phyloP scores from a whole-genome alignment of 1,140 invertebrate species.

The Pogonomyrmex barbatus region DNA sequence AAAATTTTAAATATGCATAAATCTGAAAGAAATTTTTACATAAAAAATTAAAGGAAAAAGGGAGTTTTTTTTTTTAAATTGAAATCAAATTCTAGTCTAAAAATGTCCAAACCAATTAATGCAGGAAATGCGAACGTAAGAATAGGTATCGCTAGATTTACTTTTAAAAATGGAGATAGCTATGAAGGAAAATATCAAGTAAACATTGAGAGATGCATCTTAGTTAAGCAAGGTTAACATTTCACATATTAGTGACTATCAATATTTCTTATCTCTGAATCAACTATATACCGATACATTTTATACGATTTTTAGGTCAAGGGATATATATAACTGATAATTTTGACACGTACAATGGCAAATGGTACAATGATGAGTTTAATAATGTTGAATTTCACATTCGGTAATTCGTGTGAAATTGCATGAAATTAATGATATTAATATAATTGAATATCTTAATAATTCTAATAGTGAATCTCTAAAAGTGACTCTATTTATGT shows the following conservation, averaged over 20 bases:
- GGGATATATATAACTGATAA: slow-evolving; percentile 73
- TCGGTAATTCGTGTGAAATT: slow-evolving; percentile 53
- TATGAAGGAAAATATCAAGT: slow-evolving; percentile 70
- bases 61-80: not conserved
- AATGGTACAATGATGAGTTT: slow-evolving; percentile 69
- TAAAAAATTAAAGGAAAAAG: not conserved
- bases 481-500: not conserved
- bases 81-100: not conserved
- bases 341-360: slow-evolving; percentile 69
- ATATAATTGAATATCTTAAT: not conserved
- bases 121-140: not conserved
- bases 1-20: not conserved
- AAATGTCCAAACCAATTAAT: not conserved
- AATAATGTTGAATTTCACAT: slow-evolving; percentile 49
- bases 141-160: slow-evolving; percentile 54
- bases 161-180: slow-evolving; percentile 71
- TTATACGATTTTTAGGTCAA: slow-evolving; percentile 19
- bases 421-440: not conserved
- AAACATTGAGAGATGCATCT: slow-evolving; percentile 27
- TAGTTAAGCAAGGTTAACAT: slow-evolving; percentile 71
- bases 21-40: not conserved
- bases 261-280: not conserved
- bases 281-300: not conserved
- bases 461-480: not conserved
- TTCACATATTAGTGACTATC: slow-evolving; percentile 1